Evolutionary conservation across 2,888 invertebrate genomes (phyloP).

Genomic region (Parapristionchus giblindavisi): DNA sequence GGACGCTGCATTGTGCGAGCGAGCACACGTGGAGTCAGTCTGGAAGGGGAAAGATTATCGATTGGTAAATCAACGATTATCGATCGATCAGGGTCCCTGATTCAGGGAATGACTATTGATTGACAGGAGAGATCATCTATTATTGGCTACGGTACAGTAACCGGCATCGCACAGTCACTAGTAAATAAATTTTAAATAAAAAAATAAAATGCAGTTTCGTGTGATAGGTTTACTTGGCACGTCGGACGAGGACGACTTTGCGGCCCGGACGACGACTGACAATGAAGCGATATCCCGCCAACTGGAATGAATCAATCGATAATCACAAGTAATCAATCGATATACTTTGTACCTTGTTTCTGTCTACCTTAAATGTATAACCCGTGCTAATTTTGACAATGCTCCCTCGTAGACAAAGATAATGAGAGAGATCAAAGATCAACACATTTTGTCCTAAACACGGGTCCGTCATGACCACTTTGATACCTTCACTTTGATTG

Average conservation of each 20-base stretch:
- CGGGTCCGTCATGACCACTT: no score
- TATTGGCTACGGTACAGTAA: no score
- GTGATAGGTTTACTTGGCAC: conserved; percentile 27
- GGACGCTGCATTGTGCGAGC: conserved; percentile 13
- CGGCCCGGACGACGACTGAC: conserved; percentile 25
- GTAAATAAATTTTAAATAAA: not conserved
- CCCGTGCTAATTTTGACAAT: no score
- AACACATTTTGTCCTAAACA: no score
- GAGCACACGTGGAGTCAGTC: not conserved
- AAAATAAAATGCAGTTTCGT: not conserved
- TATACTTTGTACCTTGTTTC: no score
- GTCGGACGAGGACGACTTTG: conserved; percentile 18
- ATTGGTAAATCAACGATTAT: not conserved
- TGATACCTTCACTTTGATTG: no score
- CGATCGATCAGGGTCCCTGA: not conserved
- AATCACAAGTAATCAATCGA: not conserved
- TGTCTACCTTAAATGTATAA: no score
- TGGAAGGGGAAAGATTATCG: conserved; percentile 13
- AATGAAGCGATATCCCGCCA: conserved; percentile 5
- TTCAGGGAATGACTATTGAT: no score
- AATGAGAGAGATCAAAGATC: no score
- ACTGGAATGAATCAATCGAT: not conserved
- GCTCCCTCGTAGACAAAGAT: no score
- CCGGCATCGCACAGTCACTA: not conserved
- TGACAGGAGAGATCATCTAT: no score